These are phyloP conservation scores for Eptesicus fuscus DNA, from an alignment of 2,113 vertebrate genomes.

Conservation along the genomic window DNA sequence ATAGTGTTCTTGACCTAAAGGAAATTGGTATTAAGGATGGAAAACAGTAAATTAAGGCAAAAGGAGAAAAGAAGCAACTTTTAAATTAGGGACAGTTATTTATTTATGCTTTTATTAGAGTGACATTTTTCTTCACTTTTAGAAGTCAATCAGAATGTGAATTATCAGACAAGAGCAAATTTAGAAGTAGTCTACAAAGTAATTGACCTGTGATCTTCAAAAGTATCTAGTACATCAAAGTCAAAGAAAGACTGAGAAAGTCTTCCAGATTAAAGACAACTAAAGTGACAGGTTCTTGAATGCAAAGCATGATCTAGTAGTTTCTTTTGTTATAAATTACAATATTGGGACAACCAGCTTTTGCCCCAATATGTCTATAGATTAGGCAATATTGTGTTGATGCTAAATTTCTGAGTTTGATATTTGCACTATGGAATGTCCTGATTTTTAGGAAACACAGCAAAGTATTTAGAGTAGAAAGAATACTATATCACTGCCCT, in stretches of 20 bases:
- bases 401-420: not conserved
- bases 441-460: not conserved
- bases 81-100: not conserved
- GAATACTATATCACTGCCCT: not conserved
- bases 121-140: not conserved
- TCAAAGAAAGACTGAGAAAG: not conserved
- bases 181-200: not conserved
- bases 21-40: not conserved
- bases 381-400: not conserved
- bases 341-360: not conserved
- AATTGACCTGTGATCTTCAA: not conserved
- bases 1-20: not conserved
- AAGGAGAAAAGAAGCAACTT: not conserved
- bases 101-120: not conserved
- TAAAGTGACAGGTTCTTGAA: not conserved
- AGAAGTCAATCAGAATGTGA: not conserved
- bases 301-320: not conserved
- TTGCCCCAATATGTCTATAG: not conserved
- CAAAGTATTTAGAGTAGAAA: not conserved
- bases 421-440: not conserved
- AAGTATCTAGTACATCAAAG: not conserved
- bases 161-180: not conserved
- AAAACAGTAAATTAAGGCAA: not conserved
- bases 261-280: not conserved
- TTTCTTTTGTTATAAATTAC: not conserved